Evolutionary conservation across 2,888 invertebrate genomes (phyloP), one percentile per base, ranked within the genome.

Genomic region (Chrysodeixis includens): DNA sequence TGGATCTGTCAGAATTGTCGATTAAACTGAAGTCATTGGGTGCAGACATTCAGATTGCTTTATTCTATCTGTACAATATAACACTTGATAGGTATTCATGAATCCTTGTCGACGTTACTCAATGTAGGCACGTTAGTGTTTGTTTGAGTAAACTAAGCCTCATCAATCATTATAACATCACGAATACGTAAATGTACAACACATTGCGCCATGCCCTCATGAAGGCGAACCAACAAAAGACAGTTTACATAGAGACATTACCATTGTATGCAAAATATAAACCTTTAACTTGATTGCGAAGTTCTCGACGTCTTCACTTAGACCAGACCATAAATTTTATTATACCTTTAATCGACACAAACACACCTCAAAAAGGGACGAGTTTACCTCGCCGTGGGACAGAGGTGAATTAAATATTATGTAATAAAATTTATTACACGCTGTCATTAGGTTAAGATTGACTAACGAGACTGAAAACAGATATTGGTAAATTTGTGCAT

Each of bases 61-160:
- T 54, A 56, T 57, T 49, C 46, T 62, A 40, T 32, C 16, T 40
- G 40, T 30, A 71, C 40, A 53, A 26, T 52, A 57, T 54, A 62
- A 58, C 30, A 61, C 44, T 52, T n/a, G 16, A 26, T 18, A 62
- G 64, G 55, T 69, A 77, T 77, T 74, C 55, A 66, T 63, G 70
- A 78, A 78, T 78, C 66, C 66, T 73, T 77, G 26, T 66, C 44
- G 54, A 61, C 52, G 56, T 76, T 76, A 63, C 76, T 32, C 26
- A 74, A 74, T 60, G 18, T 30, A 8, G 18, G 22, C 57, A 52
- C 46, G 59, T 66, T 55, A 55, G 54, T 55, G 62, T 74, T 71
- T 71, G 71, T 73, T 75, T 76, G 76, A 69, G 67, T 74, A 74
- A 76, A 66, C 67, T 71, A 53, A 72, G 76, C 71, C 67, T 62